phyloP scores from a whole-genome alignment of 2,888 invertebrate species.

The Oxycera nigricornis region DNA sequence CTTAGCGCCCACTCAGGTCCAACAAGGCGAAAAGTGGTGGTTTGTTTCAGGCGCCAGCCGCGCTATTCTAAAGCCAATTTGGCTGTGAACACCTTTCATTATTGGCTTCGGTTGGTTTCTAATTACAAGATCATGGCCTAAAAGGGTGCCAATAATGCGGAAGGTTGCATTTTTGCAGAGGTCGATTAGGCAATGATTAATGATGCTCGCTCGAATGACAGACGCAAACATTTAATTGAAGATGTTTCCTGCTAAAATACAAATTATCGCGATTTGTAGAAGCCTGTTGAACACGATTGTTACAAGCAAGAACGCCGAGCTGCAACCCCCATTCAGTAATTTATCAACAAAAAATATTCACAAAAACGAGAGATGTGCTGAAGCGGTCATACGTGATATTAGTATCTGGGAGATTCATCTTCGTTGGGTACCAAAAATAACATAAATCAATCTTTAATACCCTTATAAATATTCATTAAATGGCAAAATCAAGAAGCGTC shows the following conservation, averaged over 20 bases:
- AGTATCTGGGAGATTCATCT: too few relatives aligned
- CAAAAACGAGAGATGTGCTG: too few relatives aligned
- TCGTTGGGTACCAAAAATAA: background rate
- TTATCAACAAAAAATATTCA: too few relatives aligned
- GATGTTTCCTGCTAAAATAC: too few relatives aligned
- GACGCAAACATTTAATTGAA: too few relatives aligned
- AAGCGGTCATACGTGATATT: too few relatives aligned
- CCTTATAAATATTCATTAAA: slow-evolving; percentile 36
- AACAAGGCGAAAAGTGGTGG: slow-evolving; percentile 33
- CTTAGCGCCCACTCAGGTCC: slow-evolving; percentile 20
- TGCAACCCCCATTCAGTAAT: too few relatives aligned
- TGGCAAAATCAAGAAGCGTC: background rate
- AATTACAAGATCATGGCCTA: slow-evolving; percentile 41
- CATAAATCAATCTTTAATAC: slow-evolving; percentile 31
- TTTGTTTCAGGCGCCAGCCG: slow-evolving; percentile 39
- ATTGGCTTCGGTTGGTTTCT: slow-evolving; percentile 23
- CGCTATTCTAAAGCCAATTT: slow-evolving; percentile 22
- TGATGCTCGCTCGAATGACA: slow-evolving; percentile 20
- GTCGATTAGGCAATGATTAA: slow-evolving; percentile 41
- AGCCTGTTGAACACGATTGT: too few relatives aligned
- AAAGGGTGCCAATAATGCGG: slow-evolving; percentile 40
- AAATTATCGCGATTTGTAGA: too few relatives aligned
- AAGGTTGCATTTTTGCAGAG: slow-evolving; percentile 27
- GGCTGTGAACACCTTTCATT: slow-evolving; percentile 22
- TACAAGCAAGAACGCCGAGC: too few relatives aligned